Conservation (phyloP, 2,888 invertebrate species). For the Cephus runcator region DNA sequence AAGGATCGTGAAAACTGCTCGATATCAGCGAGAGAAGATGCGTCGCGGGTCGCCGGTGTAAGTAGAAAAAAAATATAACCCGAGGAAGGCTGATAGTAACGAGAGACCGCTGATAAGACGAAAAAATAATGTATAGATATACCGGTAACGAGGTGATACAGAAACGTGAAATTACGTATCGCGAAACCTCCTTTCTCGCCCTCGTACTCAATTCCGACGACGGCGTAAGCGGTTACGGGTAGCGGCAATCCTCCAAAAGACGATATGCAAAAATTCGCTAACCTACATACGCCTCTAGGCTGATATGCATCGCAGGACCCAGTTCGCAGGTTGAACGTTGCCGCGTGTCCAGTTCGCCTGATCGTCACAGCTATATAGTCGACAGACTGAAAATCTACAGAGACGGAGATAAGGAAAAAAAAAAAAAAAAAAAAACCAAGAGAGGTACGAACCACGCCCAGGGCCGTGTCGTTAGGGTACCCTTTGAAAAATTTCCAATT, state of each 20-base stretch:
- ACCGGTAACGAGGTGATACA: background rate
- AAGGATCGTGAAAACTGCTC: background rate
- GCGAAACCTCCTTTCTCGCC: background rate
- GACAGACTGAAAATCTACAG: background rate
- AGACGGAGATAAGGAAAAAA: background rate
- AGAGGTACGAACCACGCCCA: background rate
- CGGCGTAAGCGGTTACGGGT: background rate
- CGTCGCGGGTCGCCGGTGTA: too few relatives aligned
- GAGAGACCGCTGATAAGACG: background rate
- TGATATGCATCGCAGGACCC: constrained; percentile 37
- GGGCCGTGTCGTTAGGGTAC: background rate
- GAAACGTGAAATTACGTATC: background rate
- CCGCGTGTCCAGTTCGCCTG: background rate
- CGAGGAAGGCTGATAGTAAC: background rate
- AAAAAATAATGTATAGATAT: background rate
- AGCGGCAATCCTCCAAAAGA: constrained; percentile 14
- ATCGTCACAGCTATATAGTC: background rate
- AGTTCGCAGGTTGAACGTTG: background rate
- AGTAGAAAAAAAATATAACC: background rate
- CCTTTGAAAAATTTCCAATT: background rate
- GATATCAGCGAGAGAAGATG: background rate
- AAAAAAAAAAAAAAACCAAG: too few relatives aligned
- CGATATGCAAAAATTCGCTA: constrained; percentile 38
- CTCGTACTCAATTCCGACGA: background rate
- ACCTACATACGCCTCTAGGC: constrained; percentile 37